phyloP scores from a whole-genome alignment of 2,113 vertebrate species.

The Danionella cerebrum region DNA sequence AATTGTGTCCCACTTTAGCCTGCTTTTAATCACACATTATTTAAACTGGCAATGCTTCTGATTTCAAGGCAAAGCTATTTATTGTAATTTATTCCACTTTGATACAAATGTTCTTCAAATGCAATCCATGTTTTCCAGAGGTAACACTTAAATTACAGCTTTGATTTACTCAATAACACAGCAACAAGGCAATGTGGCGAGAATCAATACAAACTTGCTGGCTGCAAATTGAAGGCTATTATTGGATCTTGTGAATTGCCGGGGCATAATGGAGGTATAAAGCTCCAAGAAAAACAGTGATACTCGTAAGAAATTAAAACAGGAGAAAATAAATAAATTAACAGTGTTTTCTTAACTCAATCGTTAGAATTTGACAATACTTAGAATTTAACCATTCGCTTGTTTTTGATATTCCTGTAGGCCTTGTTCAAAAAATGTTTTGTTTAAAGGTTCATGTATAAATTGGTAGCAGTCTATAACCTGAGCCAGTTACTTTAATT shows the following conservation, averaged over 20 bases:
- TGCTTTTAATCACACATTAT: constrained; percentile 38
- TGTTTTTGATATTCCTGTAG: too few relatives aligned
- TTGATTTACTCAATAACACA: constrained; percentile 38
- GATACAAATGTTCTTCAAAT: constrained; percentile 28
- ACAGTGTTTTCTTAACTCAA: too few relatives aligned
- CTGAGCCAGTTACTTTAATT: too few relatives aligned
- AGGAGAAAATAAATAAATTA: not conserved
- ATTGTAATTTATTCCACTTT: constrained; percentile 26
- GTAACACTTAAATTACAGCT: constrained; percentile 38
- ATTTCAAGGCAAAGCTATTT: constrained; percentile 24
- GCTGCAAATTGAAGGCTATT: constrained; percentile 39
- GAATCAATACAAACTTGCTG: constrained; percentile 34
- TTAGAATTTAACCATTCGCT: too few relatives aligned
- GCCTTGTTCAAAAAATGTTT: too few relatives aligned
- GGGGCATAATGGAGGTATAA: not conserved
- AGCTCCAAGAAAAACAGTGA: not conserved
- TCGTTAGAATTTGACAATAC: too few relatives aligned
- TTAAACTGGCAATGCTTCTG: constrained; percentile 17
- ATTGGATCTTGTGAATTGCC: constrained; percentile 31
- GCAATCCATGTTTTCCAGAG: constrained; percentile 14
- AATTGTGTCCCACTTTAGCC: constrained; percentile 53
- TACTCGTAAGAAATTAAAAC: not conserved
- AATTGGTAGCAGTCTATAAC: too few relatives aligned
- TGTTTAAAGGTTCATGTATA: too few relatives aligned
- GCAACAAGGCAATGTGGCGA: constrained; percentile 4